Evolutionary conservation across 2,113 vertebrate species (phyloP).

Genomic region (Pelodiscus sinensis): DNA sequence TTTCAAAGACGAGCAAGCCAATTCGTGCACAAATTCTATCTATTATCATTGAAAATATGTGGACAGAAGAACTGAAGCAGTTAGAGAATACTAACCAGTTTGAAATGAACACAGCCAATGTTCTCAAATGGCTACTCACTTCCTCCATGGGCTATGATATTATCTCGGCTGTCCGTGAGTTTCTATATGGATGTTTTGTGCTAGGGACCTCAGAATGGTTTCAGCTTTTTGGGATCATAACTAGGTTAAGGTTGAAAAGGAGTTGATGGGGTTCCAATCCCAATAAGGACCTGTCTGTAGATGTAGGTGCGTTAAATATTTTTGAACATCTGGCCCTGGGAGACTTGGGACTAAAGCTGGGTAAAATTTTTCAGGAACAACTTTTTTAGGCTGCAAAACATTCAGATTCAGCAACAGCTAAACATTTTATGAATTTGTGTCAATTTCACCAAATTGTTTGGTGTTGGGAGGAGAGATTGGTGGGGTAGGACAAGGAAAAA

Average conservation of each 20-base stretch:
- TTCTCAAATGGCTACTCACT: rapidly evolving
- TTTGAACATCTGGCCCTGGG: background rate
- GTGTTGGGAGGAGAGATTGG: too few species aligned
- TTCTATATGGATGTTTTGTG: background rate
- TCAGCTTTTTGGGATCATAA: background rate
- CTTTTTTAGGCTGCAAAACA: background rate
- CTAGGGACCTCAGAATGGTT: background rate
- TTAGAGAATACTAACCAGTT: background rate
- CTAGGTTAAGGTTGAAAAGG: background rate
- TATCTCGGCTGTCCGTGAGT: background rate
- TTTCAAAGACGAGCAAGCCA: background rate
- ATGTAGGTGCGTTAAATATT: background rate
- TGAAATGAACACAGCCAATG: rapidly evolving
- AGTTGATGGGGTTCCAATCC: background rate
- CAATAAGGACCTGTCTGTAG: background rate
- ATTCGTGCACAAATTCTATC: background rate
- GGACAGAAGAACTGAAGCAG: background rate
- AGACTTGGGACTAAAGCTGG: background rate
- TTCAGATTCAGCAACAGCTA: background rate
- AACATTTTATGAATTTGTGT: background rate
- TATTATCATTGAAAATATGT: background rate
- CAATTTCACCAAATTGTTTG: background rate
- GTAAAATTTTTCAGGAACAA: background rate
- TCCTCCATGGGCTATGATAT: background rate
- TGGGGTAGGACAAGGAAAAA: background rate